phyloP scores from a whole-genome alignment of 1,140 invertebrate species.

The Zaprionus davidi region DNA sequence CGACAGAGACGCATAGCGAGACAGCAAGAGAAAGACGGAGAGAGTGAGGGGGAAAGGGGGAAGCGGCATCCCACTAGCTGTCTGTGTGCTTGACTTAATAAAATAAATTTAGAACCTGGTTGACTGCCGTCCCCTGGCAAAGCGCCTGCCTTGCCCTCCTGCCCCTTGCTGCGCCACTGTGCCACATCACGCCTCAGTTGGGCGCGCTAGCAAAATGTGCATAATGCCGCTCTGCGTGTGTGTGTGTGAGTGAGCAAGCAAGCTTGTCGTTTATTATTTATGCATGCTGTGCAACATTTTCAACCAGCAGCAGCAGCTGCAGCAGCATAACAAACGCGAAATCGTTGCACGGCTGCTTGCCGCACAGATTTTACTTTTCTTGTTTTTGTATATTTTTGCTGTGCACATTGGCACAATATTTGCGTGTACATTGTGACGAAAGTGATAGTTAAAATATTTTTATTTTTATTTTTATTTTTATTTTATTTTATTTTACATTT shows the following conservation, averaged over 20 bases:
- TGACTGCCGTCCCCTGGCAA: conserved; percentile 40
- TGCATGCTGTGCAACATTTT: conserved; percentile 82
- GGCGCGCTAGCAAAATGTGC: conserved; percentile 70
- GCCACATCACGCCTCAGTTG: conserved; percentile 60
- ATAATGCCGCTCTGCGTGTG: conserved; percentile 54
- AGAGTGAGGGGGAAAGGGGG: background rate
- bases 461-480: too few species aligned
- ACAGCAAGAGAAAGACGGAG: background rate
- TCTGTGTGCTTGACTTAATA: conserved; percentile 83
- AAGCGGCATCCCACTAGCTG: conserved; percentile 49
- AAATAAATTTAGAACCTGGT: conserved; percentile 81
- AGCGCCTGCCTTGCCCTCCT: background rate
- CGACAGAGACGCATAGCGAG: background rate
- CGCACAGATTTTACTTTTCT: conserved; percentile 55
- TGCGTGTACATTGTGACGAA: conserved; percentile 33
- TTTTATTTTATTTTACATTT: too few species aligned
- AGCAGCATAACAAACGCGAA: conserved; percentile 78
- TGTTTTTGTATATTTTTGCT: conserved; percentile 34
- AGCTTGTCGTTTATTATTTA: conserved; percentile 79
- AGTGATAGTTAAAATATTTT: background rate
- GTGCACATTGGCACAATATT: conserved; percentile 28
- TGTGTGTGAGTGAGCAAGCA: conserved; percentile 21
- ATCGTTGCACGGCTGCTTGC: conserved; percentile 65
- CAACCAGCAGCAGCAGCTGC: conserved; percentile 58
- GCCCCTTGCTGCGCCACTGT: background rate